A percentile compares a stretch with the other conserved stretches of the same genome.
Evolutionary conservation across 1,140 invertebrate species (phyloP).

Genomic region (Eufriesea mexicana): DNA sequence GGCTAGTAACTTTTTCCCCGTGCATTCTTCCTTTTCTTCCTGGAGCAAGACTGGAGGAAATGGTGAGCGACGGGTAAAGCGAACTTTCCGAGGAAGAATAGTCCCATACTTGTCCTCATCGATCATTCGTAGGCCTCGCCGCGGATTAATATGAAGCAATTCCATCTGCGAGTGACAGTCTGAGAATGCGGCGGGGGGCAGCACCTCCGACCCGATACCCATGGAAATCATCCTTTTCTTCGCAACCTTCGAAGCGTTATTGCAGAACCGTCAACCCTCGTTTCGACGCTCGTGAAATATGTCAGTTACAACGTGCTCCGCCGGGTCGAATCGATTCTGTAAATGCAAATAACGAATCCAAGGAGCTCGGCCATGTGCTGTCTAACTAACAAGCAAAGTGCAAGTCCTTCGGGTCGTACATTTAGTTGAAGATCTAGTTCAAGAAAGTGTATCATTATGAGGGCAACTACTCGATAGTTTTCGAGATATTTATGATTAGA

Average conservation of each 20-base stretch:
- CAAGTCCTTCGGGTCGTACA: too few relatives aligned
- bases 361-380: background rate
- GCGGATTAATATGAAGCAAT: slow-evolving; percentile 58
- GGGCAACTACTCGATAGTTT: too few relatives aligned
- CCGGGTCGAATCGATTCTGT: slow-evolving; percentile 1
- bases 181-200: slow-evolving; percentile 27
- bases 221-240: slow-evolving; percentile 55
- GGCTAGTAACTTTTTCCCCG: background rate
- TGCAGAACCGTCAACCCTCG: slow-evolving; percentile 54
- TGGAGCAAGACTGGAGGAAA: background rate
- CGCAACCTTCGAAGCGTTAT: slow-evolving; percentile 51
- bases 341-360: slow-evolving; percentile 19
- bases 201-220: slow-evolving; percentile 39
- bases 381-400: too few relatives aligned
- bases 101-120: slow-evolving; percentile 60
- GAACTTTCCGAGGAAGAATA: slow-evolving; percentile 5
- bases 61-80: background rate
- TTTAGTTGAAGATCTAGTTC: too few relatives aligned
- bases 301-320: slow-evolving; percentile 48
- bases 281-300: slow-evolving; percentile 43
- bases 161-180: slow-evolving; percentile 59
- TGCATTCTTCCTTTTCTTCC: background rate
- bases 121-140: slow-evolving; percentile 34
- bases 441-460: too few relatives aligned
- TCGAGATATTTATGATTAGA: too few relatives aligned